Percentiles rank a stretch among this genome's conserved stretches.
Conservation (phyloP, 2,797 vertebrate genomes). For the Lutjanus argentimaculatus region DNA sequence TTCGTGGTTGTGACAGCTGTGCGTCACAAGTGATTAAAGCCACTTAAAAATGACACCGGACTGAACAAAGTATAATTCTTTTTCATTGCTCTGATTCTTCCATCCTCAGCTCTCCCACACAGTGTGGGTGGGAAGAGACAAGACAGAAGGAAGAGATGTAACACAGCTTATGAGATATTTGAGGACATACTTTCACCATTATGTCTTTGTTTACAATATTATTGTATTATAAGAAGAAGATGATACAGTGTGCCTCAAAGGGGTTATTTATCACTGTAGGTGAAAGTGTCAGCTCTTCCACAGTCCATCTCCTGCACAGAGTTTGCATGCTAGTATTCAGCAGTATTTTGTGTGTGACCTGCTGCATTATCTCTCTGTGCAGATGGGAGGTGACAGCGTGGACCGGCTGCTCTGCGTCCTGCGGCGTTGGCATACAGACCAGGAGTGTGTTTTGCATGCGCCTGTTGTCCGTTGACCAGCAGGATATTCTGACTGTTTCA, state of each 20-base stretch:
- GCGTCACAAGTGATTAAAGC: neutral
- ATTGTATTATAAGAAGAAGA: too few species aligned
- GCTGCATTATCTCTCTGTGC: constrained; percentile 27
- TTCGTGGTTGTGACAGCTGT: neutral
- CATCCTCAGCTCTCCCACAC: neutral
- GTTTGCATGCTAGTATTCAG: neutral
- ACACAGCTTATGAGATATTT: neutral
- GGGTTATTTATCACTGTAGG: neutral
- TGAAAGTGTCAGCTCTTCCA: neutral
- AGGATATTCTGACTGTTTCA: constrained; percentile 71
- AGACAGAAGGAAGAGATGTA: neutral
- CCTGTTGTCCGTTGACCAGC: constrained; percentile 66
- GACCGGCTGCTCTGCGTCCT: constrained; percentile 91
- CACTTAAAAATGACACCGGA: neutral
- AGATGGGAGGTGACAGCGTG: constrained; percentile 91
- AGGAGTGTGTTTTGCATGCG: constrained; percentile 89
- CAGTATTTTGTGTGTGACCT: constrained; percentile 10
- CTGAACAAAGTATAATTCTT: neutral
- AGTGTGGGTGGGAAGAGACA: neutral
- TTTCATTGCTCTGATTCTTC: neutral
- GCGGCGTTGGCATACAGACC: constrained; percentile 92
- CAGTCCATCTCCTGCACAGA: neutral
- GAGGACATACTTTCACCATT: neutral
- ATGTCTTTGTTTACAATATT: neutral
- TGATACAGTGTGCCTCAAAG: neutral